These are phyloP conservation scores for Callochromis pleurospilus DNA, from an alignment of 2,113 vertebrate genomes.

Conservation along the genomic window DNA sequence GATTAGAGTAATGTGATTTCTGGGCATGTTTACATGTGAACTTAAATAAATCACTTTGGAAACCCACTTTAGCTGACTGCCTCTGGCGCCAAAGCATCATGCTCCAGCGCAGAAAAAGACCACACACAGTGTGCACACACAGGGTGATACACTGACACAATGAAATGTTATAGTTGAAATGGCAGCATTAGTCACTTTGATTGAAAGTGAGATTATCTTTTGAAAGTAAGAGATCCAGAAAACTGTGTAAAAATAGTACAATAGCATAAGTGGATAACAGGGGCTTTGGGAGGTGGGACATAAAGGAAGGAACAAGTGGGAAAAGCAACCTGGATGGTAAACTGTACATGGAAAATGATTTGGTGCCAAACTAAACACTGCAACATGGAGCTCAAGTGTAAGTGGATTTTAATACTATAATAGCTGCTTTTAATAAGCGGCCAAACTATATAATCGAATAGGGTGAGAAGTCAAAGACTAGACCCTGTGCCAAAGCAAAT, in stretches of 20 bases:
- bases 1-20: background rate
- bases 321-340: background rate
- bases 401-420: background rate
- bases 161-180: background rate
- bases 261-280: background rate
- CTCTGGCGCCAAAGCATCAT: background rate
- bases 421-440: accelerated
- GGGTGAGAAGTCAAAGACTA: background rate
- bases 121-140: background rate
- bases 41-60: background rate
- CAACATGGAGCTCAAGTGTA: background rate
- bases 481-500: background rate
- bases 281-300: background rate
- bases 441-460: background rate
- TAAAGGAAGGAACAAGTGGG: background rate
- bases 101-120: background rate
- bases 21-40: background rate
- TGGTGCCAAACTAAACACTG: background rate
- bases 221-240: background rate
- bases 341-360: background rate
- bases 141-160: background rate
- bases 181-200: background rate
- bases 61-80: background rate
- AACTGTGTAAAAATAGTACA: background rate
- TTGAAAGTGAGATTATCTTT: background rate